A percentile compares a stretch with the other conserved stretches of the same genome.
These are phyloP conservation scores for Heliconius nattereri DNA, from an alignment of 1,140 invertebrate species.

Conservation along the genomic window DNA sequence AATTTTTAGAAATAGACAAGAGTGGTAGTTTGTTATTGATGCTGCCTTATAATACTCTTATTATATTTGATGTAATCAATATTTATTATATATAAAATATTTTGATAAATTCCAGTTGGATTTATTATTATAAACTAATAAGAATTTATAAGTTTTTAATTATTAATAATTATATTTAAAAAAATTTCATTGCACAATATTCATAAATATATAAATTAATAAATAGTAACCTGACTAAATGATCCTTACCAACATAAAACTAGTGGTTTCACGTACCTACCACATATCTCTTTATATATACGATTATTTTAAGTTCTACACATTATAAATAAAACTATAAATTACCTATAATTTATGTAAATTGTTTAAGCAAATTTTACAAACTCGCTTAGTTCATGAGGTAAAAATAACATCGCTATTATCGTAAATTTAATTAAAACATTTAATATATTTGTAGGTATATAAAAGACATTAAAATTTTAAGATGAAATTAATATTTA, in stretches of 20 bases:
- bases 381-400: constrained; percentile 13
- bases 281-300: constrained; percentile 31
- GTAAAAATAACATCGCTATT: constrained; percentile 12
- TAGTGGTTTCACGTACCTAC: constrained; percentile 26
- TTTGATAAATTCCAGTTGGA: neutral
- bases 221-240: neutral
- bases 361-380: constrained; percentile 36
- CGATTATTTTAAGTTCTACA: constrained; percentile 33
- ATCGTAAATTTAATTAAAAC: neutral
- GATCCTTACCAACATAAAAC: constrained; percentile 15
- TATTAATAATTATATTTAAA: no score
- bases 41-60: neutral
- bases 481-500: constrained; percentile 4
- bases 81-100: neutral
- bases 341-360: constrained; percentile 41
- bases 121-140: neutral
- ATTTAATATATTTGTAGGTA: neutral
- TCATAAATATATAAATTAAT: no score
- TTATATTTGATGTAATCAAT: neutral
- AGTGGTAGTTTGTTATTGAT: neutral
- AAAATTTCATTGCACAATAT: no score
- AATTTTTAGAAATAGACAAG: neutral
- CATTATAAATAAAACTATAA: constrained; percentile 37
- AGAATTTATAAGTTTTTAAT: neutral
- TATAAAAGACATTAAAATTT: constrained; percentile 4